These are phyloP conservation scores for Campylomormyrus tamandua DNA, from an alignment of 2,113 vertebrate species.

Conservation along the genomic window DNA sequence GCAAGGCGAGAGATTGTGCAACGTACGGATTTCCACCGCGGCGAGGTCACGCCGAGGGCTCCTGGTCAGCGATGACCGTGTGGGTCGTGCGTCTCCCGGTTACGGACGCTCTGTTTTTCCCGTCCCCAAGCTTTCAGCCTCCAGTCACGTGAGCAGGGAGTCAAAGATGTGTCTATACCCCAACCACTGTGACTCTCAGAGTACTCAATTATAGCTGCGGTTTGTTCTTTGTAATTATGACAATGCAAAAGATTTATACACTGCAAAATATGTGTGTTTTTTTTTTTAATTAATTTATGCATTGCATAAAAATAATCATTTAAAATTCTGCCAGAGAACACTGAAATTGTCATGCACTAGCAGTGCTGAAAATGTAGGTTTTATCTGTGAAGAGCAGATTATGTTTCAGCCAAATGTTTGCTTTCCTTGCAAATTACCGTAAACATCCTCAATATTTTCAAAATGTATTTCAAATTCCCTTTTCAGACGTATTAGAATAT, in stretches of 20 bases:
- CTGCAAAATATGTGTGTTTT: neutral
- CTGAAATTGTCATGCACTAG: neutral
- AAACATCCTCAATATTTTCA: neutral
- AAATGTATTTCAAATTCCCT: neutral
- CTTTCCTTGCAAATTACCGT: neutral
- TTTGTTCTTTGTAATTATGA: neutral
- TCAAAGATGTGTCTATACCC: neutral
- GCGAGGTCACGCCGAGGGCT: constrained; percentile 10
- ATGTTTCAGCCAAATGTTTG: neutral
- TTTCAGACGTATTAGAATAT: neutral
- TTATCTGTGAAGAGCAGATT: neutral
- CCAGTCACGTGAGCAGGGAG: neutral
- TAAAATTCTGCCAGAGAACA: neutral
- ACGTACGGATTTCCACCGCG: neutral
- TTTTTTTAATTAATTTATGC: neutral
- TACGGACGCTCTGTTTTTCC: neutral
- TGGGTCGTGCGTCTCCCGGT: neutral
- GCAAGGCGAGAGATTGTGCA: constrained; percentile 6
- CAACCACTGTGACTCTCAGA: neutral
- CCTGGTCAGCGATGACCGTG: constrained; percentile 26
- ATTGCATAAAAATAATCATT: neutral
- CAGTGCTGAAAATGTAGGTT: neutral
- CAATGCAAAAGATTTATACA: neutral
- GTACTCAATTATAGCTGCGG: neutral
- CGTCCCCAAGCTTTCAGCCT: neutral